Conservation (phyloP, 2,113 vertebrate genomes). For the Vanacampus margaritifer region DNA sequence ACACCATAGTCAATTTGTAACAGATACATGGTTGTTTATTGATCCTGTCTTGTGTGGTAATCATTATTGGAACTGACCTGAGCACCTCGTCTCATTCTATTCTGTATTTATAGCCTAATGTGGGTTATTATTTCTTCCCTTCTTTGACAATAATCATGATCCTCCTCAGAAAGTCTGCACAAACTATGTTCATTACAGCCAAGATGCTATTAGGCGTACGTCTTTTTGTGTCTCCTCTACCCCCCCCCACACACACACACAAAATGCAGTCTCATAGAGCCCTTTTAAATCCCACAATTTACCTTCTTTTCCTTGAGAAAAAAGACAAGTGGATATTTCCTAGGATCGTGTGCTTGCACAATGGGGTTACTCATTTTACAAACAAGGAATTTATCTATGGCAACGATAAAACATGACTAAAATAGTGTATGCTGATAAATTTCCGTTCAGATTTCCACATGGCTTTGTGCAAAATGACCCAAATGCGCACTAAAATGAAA, state of each 20-base stretch:
- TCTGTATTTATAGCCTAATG: conserved; percentile 39
- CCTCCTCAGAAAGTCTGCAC: background rate
- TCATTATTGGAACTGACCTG: conserved; percentile 47
- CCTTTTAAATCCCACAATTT: conserved; percentile 43
- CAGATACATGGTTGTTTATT: conserved; percentile 38
- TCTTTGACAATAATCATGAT: conserved; percentile 27
- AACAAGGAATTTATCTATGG: background rate
- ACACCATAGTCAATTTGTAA: conserved; percentile 14
- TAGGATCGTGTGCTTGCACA: conserved; percentile 4
- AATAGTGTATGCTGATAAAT: background rate
- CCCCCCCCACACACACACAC: conserved; percentile 24
- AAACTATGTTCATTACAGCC: conserved; percentile 54
- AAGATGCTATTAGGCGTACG: conserved; percentile 55
- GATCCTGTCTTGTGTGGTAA: conserved; percentile 43
- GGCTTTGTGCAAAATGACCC: background rate
- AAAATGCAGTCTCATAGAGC: conserved; percentile 38
- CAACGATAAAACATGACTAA: background rate
- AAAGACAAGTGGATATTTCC: background rate
- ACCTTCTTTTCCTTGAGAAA: conserved; percentile 15
- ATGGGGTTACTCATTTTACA: conserved; percentile 4
- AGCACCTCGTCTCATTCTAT: conserved; percentile 34
- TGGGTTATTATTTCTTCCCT: conserved; percentile 32
- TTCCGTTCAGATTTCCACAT: background rate
- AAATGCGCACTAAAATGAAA: background rate
- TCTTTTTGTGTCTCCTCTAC: conserved; percentile 17